phyloP scores from a whole-genome alignment of 2,113 vertebrate genomes.

The Leptocoma aspasia region DNA sequence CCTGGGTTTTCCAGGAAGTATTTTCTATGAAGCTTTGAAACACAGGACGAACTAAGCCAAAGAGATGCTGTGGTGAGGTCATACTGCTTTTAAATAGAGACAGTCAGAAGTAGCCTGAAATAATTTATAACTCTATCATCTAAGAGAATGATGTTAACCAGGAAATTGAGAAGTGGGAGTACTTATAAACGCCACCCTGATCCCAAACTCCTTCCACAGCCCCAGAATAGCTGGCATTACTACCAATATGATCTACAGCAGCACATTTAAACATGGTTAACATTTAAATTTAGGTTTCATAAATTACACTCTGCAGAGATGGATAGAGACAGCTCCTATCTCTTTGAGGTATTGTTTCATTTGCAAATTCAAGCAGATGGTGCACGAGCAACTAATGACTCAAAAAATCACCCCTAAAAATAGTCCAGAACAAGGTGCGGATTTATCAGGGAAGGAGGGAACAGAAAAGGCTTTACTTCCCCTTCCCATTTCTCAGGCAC shows the following conservation, averaged over 20 bases:
- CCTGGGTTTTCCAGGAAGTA: constrained; percentile 38
- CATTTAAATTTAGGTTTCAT: constrained; percentile 65
- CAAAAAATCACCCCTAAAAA: constrained; percentile 67
- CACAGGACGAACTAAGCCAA: not conserved
- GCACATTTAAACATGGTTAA: constrained; percentile 57
- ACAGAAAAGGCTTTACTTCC: constrained; percentile 7
- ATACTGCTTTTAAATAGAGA: constrained; percentile 49
- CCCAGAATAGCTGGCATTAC: constrained; percentile 57
- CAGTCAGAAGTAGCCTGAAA: constrained; percentile 43
- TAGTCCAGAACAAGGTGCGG: constrained; percentile 60
- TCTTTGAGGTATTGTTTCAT: constrained; percentile 68
- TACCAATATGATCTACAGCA: constrained; percentile 58
- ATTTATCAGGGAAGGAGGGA: constrained; percentile 17
- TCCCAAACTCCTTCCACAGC: constrained; percentile 35
- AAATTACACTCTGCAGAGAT: constrained; percentile 56
- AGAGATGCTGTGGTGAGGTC: constrained; percentile 39
- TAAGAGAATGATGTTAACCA: constrained; percentile 40
- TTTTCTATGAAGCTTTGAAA: constrained; percentile 42
- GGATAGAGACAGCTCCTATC: constrained; percentile 63
- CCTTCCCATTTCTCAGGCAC: not conserved
- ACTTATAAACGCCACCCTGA: constrained; percentile 25
- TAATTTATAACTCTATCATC: constrained; percentile 21
- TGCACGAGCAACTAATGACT: constrained; percentile 62
- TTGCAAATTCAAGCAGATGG: constrained; percentile 67
- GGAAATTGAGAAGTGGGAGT: constrained; percentile 55